Base-by-base conservation (phyloP, 2,888 invertebrate genomes). In the Anodontia alba region DNA sequence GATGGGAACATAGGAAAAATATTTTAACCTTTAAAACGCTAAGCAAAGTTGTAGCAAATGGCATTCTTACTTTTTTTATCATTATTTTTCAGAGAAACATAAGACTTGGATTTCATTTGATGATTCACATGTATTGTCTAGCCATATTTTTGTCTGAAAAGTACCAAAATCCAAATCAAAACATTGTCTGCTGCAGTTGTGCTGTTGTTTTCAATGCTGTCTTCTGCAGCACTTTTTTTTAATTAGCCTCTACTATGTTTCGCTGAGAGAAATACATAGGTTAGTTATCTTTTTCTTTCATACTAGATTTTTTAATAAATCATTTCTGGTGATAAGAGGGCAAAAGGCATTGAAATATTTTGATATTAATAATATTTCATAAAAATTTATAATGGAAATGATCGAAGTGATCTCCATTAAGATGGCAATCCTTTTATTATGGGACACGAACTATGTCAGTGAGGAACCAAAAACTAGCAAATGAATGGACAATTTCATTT, bases 341-440 rank as follows among this genome's bases (percentile, higher is more conserved):
- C 62, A 31, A 33, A 62, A 10, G 1, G 17, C 20, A 62, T 62
- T 62, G 62, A 62, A 62, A 62, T 33, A 33, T 8, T 62, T 33
- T 62, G 33, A 62, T 62, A 33, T 62, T 33, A 62, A 23, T 29
- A 33, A 62, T 62, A 62, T 62, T 62, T 62, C 62, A 62, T 33
- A 62, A 33, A 62, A 62, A 31, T 20, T 33, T 17, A 62, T 62
- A 31, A 62, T 62, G 62, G 29, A 62, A 62, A 12, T 12, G 2
- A 62, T 33, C 10, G 62, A 62, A 33, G 8, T 2, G 62, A 62
- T 17, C 1, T 2, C 33, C 62, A 62, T 62, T 62, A 33, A 33
- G 31, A 62, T 62, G 62, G 29, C 31, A 62, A 20, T 62, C 33
- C 17, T 62, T 17, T 62, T 62, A 62, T 62, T 62, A 33, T 33